Evolutionary conservation across 1,140 invertebrate species (phyloP), one percentile per base, ranked within the genome.

Genomic region (Drosophila busckii): DNA sequence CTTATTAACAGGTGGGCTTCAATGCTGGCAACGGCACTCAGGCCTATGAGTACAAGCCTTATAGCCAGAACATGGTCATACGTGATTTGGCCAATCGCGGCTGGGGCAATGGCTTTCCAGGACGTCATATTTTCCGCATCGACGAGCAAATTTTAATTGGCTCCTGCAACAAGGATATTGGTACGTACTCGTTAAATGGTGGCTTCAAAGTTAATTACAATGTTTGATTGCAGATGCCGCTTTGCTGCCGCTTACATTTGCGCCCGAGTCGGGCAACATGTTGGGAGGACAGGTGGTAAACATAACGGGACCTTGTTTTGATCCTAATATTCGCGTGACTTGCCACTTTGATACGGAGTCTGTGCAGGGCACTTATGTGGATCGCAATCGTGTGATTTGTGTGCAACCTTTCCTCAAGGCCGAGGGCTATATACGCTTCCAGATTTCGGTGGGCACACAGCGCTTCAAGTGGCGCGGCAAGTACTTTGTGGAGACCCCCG

Each of bases 211-310:
- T 15, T 6, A 3, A 26, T 19, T 19, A 15, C 2, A 10, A 12
- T 34, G 23, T 37, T 50, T 63, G 48, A 45, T 52, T 60, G 35
- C 75, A 95, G 94, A 93, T 78, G 94, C 93, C 9, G 92, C 94
- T 5, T 91, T 93, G 88, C 89, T 96, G 52, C 92, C 93, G 0
- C 86, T 98, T 16, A 92, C 95, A 38, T 97, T 98, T 80, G 95
- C 96, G 0, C 96, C 97, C 0, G 95, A 97, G 87, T 96, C 94
- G 84, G 96, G 96, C 9, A 96, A 96, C 86, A 98, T 98, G 97
- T 88, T 98, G 32, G 73, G 73, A 2, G 73, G 73, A 2, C 97
- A 95, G 0, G 92, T 97, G 31, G 95, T 98, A 2, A 98, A 98
- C 80, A 95, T 98, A 16, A 98, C 96, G 0, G 97, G 97, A 0